Conservation (phyloP, 1,140 invertebrate species). For the Hirudo medicinalis region DNA sequence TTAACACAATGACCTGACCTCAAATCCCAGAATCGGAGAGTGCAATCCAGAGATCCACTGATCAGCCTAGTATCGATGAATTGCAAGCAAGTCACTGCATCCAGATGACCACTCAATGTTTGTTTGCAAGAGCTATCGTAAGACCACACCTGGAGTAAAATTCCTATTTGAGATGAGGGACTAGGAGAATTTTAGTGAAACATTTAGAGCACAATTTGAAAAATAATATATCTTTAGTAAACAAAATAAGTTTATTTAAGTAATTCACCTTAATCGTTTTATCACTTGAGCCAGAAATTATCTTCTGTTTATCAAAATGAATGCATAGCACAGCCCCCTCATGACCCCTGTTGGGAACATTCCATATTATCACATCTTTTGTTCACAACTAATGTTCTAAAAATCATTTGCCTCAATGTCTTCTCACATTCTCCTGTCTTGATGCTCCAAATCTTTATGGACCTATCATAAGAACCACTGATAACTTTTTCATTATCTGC, state of each 20-base stretch:
- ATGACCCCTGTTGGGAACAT: constrained; percentile 39
- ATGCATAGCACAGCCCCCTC: constrained; percentile 45
- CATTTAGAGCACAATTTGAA: too few relatives aligned
- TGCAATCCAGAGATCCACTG: constrained; percentile 45
- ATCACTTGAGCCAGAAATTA: constrained; percentile 48
- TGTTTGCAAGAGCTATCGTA: constrained; percentile 38
- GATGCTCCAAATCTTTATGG: constrained; percentile 45
- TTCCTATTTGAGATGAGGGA: neutral
- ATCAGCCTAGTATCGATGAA: constrained; percentile 44
- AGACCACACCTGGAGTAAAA: constrained; percentile 40
- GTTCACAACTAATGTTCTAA: too few relatives aligned
- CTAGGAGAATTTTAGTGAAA: neutral
- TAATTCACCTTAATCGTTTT: constrained; percentile 45
- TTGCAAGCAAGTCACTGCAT: constrained; percentile 45
- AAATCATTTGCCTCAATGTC: constrained; percentile 37
- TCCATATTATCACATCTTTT: too few relatives aligned
- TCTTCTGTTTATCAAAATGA: constrained; percentile 45
- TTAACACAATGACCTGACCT: constrained; percentile 42
- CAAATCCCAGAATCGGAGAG: constrained; percentile 46
- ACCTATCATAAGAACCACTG: constrained; percentile 45
- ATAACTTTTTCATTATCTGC: constrained; percentile 45
- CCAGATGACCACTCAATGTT: constrained; percentile 43
- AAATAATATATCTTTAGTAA: too few relatives aligned
- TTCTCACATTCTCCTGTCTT: constrained; percentile 39
- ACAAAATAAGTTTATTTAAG: too few relatives aligned